A percentile compares a stretch with the other conserved stretches of the same genome.
phyloP scores from a whole-genome alignment of 30 jellyfish, hydroid and myxozoan genomes.

The Mastigias papua region DNA sequence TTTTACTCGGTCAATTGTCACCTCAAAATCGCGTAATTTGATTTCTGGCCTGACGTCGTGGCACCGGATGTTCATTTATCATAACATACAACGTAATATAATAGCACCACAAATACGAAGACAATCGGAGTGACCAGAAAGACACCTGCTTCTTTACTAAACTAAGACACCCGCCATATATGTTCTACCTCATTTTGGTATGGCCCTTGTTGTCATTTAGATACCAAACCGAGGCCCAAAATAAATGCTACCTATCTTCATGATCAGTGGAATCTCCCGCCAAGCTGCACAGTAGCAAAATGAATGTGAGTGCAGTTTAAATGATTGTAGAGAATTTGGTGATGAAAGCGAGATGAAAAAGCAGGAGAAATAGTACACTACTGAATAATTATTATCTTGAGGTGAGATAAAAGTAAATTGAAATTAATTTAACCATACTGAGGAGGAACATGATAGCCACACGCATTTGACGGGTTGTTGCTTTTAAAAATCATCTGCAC shows the following conservation, averaged over 20 bases:
- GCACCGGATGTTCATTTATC: conserved; percentile 76
- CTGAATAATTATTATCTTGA: too few relatives aligned
- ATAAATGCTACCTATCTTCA: neutral
- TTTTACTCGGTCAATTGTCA: neutral
- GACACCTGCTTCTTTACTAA: conserved; percentile 48
- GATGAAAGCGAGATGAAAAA: too few relatives aligned
- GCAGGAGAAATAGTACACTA: too few relatives aligned
- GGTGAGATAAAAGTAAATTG: too few relatives aligned
- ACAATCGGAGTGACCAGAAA: neutral
- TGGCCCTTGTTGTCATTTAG: neutral
- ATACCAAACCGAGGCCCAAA: neutral
- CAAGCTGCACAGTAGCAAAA: too few relatives aligned
- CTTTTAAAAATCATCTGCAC: too few relatives aligned
- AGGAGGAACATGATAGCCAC: too few relatives aligned
- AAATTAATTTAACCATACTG: too few relatives aligned
- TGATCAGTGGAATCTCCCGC: too few relatives aligned
- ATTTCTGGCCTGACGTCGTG: conserved; percentile 38
- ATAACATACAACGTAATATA: conserved; percentile 26
- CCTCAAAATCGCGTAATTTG: neutral
- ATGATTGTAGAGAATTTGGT: too few relatives aligned
- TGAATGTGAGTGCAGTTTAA: too few relatives aligned
- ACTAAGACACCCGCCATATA: neutral
- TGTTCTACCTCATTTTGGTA: neutral
- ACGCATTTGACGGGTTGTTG: too few relatives aligned
- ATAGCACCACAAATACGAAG: conserved; percentile 20